phyloP scores from a whole-genome alignment of 2,113 vertebrate species.

The Balaenoptera acutorostrata region DNA sequence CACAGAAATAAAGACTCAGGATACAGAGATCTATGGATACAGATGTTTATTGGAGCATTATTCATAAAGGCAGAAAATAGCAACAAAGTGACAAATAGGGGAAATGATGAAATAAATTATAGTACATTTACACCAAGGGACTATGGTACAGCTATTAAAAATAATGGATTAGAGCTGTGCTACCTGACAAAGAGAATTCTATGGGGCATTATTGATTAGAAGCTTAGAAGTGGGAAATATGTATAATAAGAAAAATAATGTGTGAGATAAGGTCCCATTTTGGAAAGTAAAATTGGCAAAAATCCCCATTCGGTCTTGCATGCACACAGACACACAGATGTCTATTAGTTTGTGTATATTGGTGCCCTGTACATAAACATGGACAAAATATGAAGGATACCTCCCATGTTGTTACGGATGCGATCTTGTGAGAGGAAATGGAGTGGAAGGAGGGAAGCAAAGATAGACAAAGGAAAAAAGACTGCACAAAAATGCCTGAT shows the following conservation, averaged over 20 bases:
- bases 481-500: neutral
- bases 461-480: neutral
- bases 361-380: neutral
- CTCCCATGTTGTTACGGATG: rapidly evolving
- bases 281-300: neutral
- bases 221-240: neutral
- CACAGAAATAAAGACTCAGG: neutral
- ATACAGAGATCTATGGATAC: neutral
- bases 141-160: neutral
- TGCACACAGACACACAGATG: neutral
- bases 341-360: neutral
- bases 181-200: neutral
- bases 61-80: neutral
- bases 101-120: neutral
- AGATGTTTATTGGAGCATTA: neutral
- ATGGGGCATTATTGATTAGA: neutral
- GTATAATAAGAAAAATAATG: neutral
- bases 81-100: neutral
- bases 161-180: neutral
- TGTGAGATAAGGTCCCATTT: neutral
- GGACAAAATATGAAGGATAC: neutral
- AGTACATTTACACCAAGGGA: neutral
- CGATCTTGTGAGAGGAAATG: neutral
- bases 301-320: neutral
- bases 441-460: rapidly evolving